Conservation (phyloP, 2,113 vertebrate genomes). For the Stictonetta naevosa region DNA sequence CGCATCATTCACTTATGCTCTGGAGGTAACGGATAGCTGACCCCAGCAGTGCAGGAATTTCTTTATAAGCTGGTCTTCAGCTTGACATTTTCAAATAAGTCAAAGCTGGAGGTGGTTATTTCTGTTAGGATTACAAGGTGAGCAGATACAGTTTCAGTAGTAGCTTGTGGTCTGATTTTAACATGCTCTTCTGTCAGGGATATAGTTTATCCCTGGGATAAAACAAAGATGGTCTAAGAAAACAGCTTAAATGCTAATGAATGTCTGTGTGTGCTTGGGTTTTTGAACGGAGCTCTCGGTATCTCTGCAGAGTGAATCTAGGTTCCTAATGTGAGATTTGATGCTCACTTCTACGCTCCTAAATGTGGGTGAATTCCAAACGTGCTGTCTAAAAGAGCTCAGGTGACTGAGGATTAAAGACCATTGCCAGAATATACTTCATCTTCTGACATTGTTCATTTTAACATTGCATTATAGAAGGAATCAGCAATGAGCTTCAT, state of each 20-base stretch:
- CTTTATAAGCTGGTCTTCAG: neutral
- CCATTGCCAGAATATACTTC: neutral
- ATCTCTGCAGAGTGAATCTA: neutral
- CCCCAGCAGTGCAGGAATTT: neutral
- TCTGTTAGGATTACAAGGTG: neutral
- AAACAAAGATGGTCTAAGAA: neutral
- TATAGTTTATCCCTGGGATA: neutral
- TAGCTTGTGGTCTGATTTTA: neutral
- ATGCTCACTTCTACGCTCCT: neutral
- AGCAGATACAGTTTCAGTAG: neutral
- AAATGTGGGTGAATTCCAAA: neutral
- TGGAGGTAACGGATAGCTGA: neutral
- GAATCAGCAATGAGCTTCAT: neutral
- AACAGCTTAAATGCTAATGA: neutral
- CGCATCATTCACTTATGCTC: neutral
- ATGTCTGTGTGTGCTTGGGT: neutral
- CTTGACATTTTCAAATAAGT: neutral
- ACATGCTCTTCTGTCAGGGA: neutral
- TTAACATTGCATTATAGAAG: neutral
- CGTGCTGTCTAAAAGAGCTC: neutral
- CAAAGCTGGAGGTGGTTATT: neutral
- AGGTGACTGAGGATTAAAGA: neutral
- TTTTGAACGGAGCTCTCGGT: neutral
- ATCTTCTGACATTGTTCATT: neutral
- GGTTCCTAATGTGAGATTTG: neutral